Evolutionary conservation across 2,888 invertebrate genomes (phyloP).

Genomic region (Sympetrum striolatum): DNA sequence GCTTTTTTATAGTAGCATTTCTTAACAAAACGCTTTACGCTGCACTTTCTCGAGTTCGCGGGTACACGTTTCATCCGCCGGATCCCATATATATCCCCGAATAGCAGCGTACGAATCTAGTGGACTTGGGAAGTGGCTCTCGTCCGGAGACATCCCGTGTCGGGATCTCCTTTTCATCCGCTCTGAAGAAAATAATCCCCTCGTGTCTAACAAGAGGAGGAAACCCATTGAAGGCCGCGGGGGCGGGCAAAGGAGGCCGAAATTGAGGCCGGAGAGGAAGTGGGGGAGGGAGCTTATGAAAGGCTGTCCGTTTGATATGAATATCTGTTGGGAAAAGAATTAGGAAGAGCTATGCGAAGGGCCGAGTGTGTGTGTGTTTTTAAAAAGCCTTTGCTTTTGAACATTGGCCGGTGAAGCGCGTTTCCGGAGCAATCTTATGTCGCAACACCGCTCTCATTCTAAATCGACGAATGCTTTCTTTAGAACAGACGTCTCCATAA

Average conservation of each 20-base stretch:
- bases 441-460: too few species aligned
- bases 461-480: too few species aligned
- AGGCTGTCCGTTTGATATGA: background rate
- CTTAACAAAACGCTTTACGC: too few species aligned
- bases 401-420: background rate
- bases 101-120: background rate
- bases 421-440: too few species aligned
- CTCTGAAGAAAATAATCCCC: background rate
- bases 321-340: background rate
- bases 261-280: background rate
- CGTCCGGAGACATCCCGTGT: background rate
- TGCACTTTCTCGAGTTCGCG: too few species aligned
- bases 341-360: background rate
- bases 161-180: background rate
- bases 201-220: background rate
- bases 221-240: background rate
- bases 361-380: background rate
- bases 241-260: background rate
- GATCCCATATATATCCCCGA: background rate
- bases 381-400: background rate
- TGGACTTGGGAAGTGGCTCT: background rate
- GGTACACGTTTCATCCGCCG: too few species aligned
- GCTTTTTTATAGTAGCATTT: too few species aligned
- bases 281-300: background rate
- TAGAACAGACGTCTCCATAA: too few species aligned